Evolutionary conservation across 2,888 invertebrate species (phyloP).

Genomic region (Ectropis crepuscularia): DNA sequence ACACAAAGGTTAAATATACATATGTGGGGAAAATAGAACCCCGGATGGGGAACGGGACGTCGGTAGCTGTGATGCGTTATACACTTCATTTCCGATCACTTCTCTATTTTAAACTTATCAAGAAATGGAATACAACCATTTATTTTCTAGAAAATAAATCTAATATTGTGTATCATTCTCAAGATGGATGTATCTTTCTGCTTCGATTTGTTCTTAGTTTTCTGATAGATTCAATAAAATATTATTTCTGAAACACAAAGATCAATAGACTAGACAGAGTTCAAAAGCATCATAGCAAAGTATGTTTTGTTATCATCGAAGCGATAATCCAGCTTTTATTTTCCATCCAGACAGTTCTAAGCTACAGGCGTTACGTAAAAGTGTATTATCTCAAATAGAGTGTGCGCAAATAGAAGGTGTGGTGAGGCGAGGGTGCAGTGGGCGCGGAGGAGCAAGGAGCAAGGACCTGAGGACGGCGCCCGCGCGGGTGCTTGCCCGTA

Average conservation of each 20-base stretch:
- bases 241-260: constrained; percentile 13
- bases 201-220: constrained; percentile 1
- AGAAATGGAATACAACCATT: neutral
- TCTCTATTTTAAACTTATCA: constrained; percentile 9
- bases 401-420: constrained; percentile 49
- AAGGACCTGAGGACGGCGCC: constrained; percentile 68
- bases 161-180: constrained; percentile 1
- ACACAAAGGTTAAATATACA: constrained; percentile 42
- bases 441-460: constrained; percentile 58
- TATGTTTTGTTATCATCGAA: constrained; percentile 26
- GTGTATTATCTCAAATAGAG: constrained; percentile 65
- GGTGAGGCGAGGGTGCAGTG: constrained; percentile 43
- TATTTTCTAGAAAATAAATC: constrained; percentile 2
- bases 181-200: constrained; percentile 1
- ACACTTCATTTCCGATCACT: constrained; percentile 26
- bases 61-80: constrained; percentile 25
- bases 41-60: constrained; percentile 44
- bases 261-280: constrained; percentile 24
- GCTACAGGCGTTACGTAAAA: constrained; percentile 67
- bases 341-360: constrained; percentile 56
- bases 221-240: neutral
- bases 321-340: constrained; percentile 48
- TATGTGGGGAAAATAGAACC: constrained; percentile 43
- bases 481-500: constrained; percentile 64
- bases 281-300: constrained; percentile 26